phyloP scores from a whole-genome alignment of 2,113 vertebrate genomes.

The Labeo catla region DNA sequence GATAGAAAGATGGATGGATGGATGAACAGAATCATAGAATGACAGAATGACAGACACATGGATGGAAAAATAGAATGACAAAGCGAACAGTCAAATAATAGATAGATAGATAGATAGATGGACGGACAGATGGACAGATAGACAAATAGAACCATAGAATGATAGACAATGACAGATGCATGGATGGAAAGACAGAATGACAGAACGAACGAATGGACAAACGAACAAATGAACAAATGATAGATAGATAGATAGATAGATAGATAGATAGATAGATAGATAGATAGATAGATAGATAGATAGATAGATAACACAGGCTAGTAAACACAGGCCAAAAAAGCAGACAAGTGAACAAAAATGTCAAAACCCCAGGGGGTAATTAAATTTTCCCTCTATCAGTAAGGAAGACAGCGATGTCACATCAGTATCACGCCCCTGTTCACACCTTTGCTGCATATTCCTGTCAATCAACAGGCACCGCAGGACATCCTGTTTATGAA shows the following conservation, averaged over 20 bases:
- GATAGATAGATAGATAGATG: neutral
- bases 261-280: neutral
- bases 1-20: neutral
- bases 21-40: neutral
- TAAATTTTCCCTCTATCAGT: constrained; percentile 58
- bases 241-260: too few species aligned
- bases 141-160: neutral
- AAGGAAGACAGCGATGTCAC: constrained; percentile 53
- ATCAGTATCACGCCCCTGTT: constrained; percentile 56
- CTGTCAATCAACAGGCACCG: constrained; percentile 42
- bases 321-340: neutral
- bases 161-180: neutral
- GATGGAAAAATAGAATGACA: neutral
- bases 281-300: neutral
- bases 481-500: constrained; percentile 19
- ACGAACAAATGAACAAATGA: too few species aligned
- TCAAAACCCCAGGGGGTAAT: constrained; percentile 63
- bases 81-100: too few species aligned
- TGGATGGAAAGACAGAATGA: too few species aligned
- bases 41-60: neutral
- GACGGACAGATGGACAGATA: neutral
- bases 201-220: too few species aligned
- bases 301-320: neutral
- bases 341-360: neutral
- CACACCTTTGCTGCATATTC: constrained; percentile 54